Evolutionary conservation across 2,888 invertebrate genomes (phyloP), one percentile per base, ranked within the genome.

Genomic region (Crossocerus cetratus): DNA sequence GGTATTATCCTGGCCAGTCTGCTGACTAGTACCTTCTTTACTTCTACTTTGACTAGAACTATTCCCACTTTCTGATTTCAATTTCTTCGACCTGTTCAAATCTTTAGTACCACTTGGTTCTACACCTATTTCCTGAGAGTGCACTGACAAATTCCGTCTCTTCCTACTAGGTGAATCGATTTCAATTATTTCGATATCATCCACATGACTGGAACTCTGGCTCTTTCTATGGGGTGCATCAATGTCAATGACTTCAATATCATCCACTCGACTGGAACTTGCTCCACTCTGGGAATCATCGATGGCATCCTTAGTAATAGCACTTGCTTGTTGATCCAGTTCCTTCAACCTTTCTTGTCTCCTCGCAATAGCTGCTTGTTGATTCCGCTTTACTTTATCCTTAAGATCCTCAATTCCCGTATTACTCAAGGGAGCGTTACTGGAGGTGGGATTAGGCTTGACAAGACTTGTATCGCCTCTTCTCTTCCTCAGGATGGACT

Each of bases 401-500:
- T 80, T 79, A 5, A 85, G 55, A 44, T 78, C 79, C 16, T 77
- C 62, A 4, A 58, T 63, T 4, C 69, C 4, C 0, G 2, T 49
- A 1, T 64, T 62, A 49, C 61, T 69, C 2, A 54, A 16, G 32
- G 58, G 5, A 5, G 13, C 20, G 11, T 21, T 32, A 21, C 5
- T 32, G 3, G 2, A 45, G 3, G 16, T 23, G 0, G 2, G 2
- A n/a, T 43, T 42, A n/a, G 45, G 5, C 22, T 3, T 55, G 0
- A 1, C 0, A 32, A 49, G 16, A 16, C 54, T 72, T 32, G 69
- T 74, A 21, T 56, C 80, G 2, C 80, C 74, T 23, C 74, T 81
- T 11, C 85, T 91, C 90, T 67, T 92, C 63, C 60, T 92, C 81
- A 85, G 90, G 87, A 80, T 91, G 90, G 53, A 91, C 80, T 60